Percentiles rank a stretch among this genome's conserved stretches.
Conservation (phyloP, 2,888 invertebrate genomes). For the Meiosimyza decipiens region DNA sequence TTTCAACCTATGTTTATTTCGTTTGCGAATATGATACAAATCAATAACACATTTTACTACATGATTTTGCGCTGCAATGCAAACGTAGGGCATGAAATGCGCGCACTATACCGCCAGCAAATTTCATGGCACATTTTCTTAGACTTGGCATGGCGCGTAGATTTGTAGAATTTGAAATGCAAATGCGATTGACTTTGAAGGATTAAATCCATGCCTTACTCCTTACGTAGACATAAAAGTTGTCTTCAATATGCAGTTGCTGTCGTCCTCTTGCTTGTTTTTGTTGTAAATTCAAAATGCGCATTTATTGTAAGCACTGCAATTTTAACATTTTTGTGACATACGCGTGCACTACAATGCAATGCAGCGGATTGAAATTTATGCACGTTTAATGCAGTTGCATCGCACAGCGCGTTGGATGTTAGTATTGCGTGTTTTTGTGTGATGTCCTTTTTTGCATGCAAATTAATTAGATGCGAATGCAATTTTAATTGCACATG, state of each 20-base stretch:
- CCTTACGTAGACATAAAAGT: conserved; percentile 7
- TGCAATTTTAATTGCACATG: conserved; percentile 64
- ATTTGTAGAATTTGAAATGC: conserved; percentile 14
- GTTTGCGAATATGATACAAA: no score
- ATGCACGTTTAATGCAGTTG: conserved; percentile 22
- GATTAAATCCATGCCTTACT: conserved; percentile 18
- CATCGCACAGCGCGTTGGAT: background rate
- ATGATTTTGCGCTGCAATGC: no score
- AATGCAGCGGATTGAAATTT: conserved; percentile 25
- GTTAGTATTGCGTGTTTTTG: background rate
- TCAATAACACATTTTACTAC: no score
- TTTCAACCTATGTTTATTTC: no score
- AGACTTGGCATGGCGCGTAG: no score
- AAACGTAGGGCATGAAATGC: no score
- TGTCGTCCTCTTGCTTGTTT: conserved; percentile 21
- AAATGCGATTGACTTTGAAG: conserved; percentile 39
- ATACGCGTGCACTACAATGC: background rate
- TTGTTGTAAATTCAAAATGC: background rate
- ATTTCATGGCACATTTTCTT: no score
- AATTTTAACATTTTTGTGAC: background rate
- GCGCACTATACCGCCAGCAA: no score
- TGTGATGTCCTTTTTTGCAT: conserved; percentile 51
- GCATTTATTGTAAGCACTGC: background rate
- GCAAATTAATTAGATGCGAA: conserved; percentile 66
- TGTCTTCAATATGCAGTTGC: conserved; percentile 4